These are phyloP conservation scores for Escarpia spicata DNA, from an alignment of 2,888 invertebrate genomes.

Conservation along the genomic window DNA sequence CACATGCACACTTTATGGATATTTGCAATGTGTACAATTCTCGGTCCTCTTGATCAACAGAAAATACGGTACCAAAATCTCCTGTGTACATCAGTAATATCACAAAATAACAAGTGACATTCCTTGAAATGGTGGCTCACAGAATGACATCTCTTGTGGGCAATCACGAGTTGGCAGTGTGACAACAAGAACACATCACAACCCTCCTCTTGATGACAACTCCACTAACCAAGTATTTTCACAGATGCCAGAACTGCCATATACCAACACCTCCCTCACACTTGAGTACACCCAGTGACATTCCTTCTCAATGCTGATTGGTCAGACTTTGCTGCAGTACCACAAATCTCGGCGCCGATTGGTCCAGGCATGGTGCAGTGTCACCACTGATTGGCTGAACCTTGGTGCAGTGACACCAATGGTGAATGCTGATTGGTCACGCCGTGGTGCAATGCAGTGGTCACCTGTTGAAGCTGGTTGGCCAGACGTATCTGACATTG, in stretches of 20 bases:
- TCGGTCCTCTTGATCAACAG: too few species aligned
- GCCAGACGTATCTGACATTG: constrained; percentile 98
- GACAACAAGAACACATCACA: background rate
- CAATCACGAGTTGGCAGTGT: background rate
- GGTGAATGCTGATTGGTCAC: background rate
- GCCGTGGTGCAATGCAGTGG: background rate
- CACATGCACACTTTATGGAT: too few species aligned
- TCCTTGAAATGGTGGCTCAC: background rate
- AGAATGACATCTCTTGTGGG: background rate
- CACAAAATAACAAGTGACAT: background rate
- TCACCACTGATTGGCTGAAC: background rate
- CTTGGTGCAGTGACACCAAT: background rate
- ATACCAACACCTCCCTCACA: background rate
- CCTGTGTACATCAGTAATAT: background rate
- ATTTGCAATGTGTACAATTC: too few species aligned
- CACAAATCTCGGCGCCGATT: background rate
- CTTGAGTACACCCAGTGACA: background rate
- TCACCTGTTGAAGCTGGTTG: constrained; percentile 60
- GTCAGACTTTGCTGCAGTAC: background rate
- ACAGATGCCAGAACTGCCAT: background rate
- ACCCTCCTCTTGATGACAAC: background rate
- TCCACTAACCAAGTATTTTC: background rate
- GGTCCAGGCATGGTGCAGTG: background rate
- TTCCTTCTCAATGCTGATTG: background rate
- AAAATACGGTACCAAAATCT: too few species aligned